Percentiles rank a stretch among this genome's conserved stretches.
Evolutionary conservation across 2,113 vertebrate genomes (phyloP).

Genomic region (Tinamus guttatus): DNA sequence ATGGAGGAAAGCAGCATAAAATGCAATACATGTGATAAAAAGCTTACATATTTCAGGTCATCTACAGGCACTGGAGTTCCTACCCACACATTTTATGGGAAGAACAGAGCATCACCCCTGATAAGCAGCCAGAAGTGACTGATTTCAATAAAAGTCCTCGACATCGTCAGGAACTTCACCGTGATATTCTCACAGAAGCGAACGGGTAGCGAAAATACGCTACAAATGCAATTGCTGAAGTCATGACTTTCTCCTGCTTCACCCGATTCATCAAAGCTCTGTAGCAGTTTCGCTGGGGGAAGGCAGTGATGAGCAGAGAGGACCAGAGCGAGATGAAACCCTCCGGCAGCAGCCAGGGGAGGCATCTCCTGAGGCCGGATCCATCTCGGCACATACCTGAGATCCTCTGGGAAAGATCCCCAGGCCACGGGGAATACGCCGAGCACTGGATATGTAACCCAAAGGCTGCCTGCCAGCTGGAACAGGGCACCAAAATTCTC

Average conservation of each 20-base stretch:
- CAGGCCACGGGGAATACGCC: not conserved
- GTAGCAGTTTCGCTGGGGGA: not conserved
- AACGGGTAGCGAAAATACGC: not conserved
- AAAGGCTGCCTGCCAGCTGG: not conserved
- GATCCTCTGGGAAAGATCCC: not conserved
- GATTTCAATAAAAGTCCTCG: not conserved
- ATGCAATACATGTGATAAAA: not conserved
- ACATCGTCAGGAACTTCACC: not conserved
- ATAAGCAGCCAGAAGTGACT: not conserved
- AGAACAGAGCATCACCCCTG: not conserved
- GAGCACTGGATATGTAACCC: fast-evolving
- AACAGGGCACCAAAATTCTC: not conserved
- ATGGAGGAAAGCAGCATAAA: not conserved
- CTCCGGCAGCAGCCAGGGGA: too few relatives aligned
- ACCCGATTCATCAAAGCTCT: not conserved
- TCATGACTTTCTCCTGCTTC: not conserved
- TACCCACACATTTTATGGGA: not conserved
- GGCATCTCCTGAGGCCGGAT: not conserved
- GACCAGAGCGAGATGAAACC: too few relatives aligned
- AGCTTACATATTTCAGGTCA: not conserved
- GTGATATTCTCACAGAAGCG: not conserved
- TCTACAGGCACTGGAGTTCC: not conserved
- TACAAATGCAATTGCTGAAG: not conserved
- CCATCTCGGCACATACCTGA: not conserved
- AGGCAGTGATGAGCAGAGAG: too few relatives aligned